phyloP scores from a whole-genome alignment of 2,797 vertebrate species.

The Distichodus sexfasciatus region DNA sequence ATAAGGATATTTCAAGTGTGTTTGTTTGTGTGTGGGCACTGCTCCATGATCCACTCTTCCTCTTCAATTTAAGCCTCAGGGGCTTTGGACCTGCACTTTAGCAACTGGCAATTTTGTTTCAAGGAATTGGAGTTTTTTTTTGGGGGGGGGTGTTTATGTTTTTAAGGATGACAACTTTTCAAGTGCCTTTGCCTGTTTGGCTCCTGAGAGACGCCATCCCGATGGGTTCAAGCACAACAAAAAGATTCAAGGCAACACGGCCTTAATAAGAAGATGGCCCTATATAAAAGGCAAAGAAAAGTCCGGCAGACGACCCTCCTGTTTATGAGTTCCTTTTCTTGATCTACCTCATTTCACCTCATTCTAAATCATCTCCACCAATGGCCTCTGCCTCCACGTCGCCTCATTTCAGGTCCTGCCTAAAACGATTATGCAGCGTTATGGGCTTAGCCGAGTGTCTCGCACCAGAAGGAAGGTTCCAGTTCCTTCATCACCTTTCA shows the following conservation, averaged over 20 bases:
- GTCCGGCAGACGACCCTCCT: constrained; percentile 29
- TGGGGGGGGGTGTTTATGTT: neutral
- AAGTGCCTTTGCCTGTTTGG: neutral
- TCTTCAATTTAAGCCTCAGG: neutral
- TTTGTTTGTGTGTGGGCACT: neutral
- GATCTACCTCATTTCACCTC: constrained; percentile 39
- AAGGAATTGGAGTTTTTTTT: neutral
- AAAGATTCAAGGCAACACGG: neutral
- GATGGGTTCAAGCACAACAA: constrained; percentile 4
- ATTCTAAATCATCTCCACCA: constrained; percentile 35
- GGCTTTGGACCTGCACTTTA: neutral
- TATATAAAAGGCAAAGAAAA: constrained; percentile 22
- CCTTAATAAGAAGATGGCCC: constrained; percentile 20
- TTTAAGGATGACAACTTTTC: neutral
- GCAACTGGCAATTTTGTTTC: neutral
- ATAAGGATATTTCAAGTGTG: neutral
- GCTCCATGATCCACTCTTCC: neutral
- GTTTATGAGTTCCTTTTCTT: constrained; percentile 37
- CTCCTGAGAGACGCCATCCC: constrained; percentile 2
- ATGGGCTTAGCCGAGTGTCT: constrained; percentile 36
- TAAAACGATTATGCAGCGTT: constrained; percentile 43
- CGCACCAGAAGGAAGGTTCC: constrained; percentile 33
- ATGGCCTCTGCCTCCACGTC: constrained; percentile 10
- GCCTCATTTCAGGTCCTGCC: constrained; percentile 19
- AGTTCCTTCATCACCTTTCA: constrained; percentile 42